Conservation (phyloP, 2,113 vertebrate species). For the Eolophus roseicapilla region DNA sequence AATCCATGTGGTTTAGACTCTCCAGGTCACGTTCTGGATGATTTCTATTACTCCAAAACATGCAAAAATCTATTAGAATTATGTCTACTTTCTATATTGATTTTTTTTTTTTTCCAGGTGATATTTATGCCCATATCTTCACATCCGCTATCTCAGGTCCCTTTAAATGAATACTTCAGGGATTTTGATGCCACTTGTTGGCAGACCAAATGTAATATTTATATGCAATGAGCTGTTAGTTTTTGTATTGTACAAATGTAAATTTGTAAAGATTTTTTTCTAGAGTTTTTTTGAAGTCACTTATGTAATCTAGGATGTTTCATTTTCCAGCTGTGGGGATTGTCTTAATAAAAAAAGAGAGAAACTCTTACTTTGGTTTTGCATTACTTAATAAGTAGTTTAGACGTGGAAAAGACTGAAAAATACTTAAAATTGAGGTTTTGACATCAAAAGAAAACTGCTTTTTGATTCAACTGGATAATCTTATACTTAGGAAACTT, state of each 20-base stretch:
- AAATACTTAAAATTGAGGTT: neutral
- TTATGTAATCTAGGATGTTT: constrained; percentile 72
- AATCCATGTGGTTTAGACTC: neutral
- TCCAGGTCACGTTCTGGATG: neutral
- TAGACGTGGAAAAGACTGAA: neutral
- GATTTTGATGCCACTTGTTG: constrained; percentile 74
- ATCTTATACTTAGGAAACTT: neutral
- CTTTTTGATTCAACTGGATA: neutral
- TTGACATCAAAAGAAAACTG: neutral
- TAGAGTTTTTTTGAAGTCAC: constrained; percentile 69
- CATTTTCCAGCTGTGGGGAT: constrained; percentile 69
- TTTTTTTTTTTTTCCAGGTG: constrained; percentile 29
- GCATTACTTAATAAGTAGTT: constrained; percentile 6
- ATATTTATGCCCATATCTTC: constrained; percentile 69
- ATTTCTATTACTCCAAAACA: constrained; percentile 53
- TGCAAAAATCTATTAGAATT: constrained; percentile 60
- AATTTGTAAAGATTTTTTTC: constrained; percentile 73
- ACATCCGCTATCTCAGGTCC: constrained; percentile 73
- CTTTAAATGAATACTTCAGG: constrained; percentile 77
- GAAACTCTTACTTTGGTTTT: constrained; percentile 32
- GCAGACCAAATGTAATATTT: constrained; percentile 82
- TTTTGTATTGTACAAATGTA: constrained; percentile 78
- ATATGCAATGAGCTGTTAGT: constrained; percentile 78
- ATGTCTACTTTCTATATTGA: constrained; percentile 53
- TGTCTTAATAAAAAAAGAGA: constrained; percentile 68